Evolutionary conservation across 2,888 invertebrate genomes (phyloP).

Genomic region (Hybos culiciformis): DNA sequence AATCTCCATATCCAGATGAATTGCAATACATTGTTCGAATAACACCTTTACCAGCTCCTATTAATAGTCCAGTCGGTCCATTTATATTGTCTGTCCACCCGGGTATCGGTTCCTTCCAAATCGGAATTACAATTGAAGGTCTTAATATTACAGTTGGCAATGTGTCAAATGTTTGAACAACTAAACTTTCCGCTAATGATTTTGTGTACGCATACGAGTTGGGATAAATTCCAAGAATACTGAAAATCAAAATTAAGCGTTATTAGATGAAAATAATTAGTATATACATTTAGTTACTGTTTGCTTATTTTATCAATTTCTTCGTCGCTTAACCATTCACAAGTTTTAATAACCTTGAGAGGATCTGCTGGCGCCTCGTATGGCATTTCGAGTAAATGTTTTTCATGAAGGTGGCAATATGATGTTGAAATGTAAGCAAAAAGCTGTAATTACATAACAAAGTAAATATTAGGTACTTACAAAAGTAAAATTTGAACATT

Average conservation of each 20-base stretch:
- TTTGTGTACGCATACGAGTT: constrained; percentile 94
- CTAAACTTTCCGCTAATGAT: constrained; percentile 72
- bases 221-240: constrained; percentile 61
- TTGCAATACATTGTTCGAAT: constrained; percentile 80
- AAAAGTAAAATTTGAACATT: not conserved
- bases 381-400: constrained; percentile 66
- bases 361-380: constrained; percentile 75
- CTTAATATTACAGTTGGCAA: constrained; percentile 70
- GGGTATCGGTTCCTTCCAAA: constrained; percentile 69
- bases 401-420: constrained; percentile 78
- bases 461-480: too few species aligned
- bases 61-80: constrained; percentile 76
- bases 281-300: constrained; percentile 32
- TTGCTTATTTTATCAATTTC: constrained; percentile 49
- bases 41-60: constrained; percentile 74
- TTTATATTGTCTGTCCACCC: constrained; percentile 92
- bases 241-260: constrained; percentile 24
- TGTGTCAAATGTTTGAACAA: constrained; percentile 60
- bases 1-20: constrained; percentile 62
- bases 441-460: constrained; percentile 35
- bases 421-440: constrained; percentile 66
- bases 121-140: constrained; percentile 82
- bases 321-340: constrained; percentile 67
- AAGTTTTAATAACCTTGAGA: constrained; percentile 56
- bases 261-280: not conserved